Percentiles rank a stretch among this genome's conserved stretches.
phyloP scores from a whole-genome alignment of 1,140 invertebrate species.

The Dendrolimus kikuchii region DNA sequence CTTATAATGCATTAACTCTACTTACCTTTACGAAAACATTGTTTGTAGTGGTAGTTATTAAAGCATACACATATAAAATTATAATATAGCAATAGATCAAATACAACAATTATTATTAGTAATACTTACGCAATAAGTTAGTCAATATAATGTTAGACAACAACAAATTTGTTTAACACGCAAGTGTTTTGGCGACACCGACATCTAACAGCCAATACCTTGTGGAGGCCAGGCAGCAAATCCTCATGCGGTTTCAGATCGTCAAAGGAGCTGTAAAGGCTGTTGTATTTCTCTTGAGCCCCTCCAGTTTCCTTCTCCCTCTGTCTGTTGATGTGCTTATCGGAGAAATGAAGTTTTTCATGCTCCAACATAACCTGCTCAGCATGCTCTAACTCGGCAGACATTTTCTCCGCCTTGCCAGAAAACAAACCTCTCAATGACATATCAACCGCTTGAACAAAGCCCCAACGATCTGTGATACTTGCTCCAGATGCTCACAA shows the following conservation, averaged over 20 bases:
- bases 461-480: conserved; percentile 41
- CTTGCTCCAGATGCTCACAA: conserved; percentile 37
- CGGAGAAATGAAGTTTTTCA: conserved; percentile 59
- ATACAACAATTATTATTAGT: conserved; percentile 3
- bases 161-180: conserved; percentile 24
- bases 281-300: conserved; percentile 67
- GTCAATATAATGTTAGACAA: conserved; percentile 19
- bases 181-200: conserved; percentile 27
- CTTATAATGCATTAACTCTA: no score
- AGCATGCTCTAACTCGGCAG: conserved; percentile 68
- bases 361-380: conserved; percentile 68
- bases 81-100: neutral
- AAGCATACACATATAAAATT: neutral
- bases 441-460: conserved; percentile 29
- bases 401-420: conserved; percentile 70
- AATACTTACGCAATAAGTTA: conserved; percentile 13
- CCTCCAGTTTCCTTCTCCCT: conserved; percentile 39
- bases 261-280: conserved; percentile 71
- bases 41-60: no score
- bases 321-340: conserved; percentile 56
- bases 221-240: conserved; percentile 45
- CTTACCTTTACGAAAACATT: no score
- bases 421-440: conserved; percentile 66
- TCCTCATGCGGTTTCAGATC: conserved; percentile 65
- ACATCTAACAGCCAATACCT: conserved; percentile 48